Evolutionary conservation across 2,113 vertebrate species (phyloP).

Genomic region (Tragulus kanchil): DNA sequence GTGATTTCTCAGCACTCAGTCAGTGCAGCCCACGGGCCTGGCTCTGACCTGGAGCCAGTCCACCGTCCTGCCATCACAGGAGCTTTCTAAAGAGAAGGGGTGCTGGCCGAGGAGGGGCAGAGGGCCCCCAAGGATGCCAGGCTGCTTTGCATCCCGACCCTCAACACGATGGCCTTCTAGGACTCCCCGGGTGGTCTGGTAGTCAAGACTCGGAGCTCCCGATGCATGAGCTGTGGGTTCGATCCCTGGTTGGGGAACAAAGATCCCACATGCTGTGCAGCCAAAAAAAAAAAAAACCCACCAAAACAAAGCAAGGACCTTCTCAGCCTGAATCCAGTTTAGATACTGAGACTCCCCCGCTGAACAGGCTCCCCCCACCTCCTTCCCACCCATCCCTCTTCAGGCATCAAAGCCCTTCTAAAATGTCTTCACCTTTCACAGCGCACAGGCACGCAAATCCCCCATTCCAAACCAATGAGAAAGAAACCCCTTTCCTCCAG

Average conservation of each 20-base stretch:
- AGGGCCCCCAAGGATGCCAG: neutral
- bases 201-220: neutral
- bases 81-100: neutral
- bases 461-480: constrained; percentile 70
- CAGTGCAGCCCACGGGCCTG: neutral
- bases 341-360: neutral
- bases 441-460: constrained; percentile 62
- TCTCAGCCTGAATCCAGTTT: neutral
- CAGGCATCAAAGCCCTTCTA: constrained; percentile 62
- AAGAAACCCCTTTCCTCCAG: constrained; percentile 9
- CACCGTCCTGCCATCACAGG: neutral
- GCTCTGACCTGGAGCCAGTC: neutral
- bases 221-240: neutral
- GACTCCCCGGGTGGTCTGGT: neutral
- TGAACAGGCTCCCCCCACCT: neutral
- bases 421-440: constrained; percentile 75
- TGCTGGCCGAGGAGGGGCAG: neutral
- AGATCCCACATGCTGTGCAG: neutral
- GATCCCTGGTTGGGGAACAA: neutral
- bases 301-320: neutral
- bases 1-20: neutral
- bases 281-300: neutral
- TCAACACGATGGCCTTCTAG: neutral
- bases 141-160: neutral
- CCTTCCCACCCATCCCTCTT: constrained; percentile 3